Evolutionary conservation across 1,140 invertebrate species (phyloP), one percentile per base, ranked within the genome.

Genomic region (Pantala flavescens): DNA sequence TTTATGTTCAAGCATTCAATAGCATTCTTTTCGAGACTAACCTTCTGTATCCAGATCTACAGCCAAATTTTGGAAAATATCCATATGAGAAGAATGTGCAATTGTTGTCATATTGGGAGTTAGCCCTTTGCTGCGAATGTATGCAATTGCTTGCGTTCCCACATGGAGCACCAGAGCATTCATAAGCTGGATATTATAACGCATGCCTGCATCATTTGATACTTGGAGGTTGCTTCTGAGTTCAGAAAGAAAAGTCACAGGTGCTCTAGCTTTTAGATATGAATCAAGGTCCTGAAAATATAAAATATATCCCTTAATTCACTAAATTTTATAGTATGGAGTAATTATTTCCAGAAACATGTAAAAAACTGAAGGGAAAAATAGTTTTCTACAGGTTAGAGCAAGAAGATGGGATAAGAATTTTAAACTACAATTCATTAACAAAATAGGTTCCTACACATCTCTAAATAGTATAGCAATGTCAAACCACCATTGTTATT

Each of bases 1-100:
- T n/a, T n/a, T n/a, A n/a, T n/a, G n/a, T n/a, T n/a, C n/a, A n/a
- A n/a, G n/a, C n/a, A n/a, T n/a, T n/a, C n/a, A n/a, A n/a, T n/a
- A n/a, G n/a, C n/a, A n/a, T n/a, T n/a, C n/a, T n/a, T n/a, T 63
- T 14, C n/a, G 12, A 14, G n/a, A 63, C 75, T 78, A 77, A 83
- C 97, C 97, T 85, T 99, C 97, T 16, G 95, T 98, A 82, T 99
- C 97, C 43, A 99, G 87, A 83, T 98, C 95, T 3, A 98, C 96
- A 19, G 95, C 95, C 76, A 99, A 87, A 85, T 98, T 98, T 84
- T 99, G 97, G 87, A 99, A 99, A 76, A 99, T 99, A 81, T 99
- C 98, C 96, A 99, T 99, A 81, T 98, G 97, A 0, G 97, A 91
- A 23, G 96, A 97, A 80, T 99, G 96, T 9, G 93, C 94, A 76